These are phyloP conservation scores for Sebastes umbrosus DNA, from an alignment of 2,797 vertebrate genomes.

Conservation along the genomic window DNA sequence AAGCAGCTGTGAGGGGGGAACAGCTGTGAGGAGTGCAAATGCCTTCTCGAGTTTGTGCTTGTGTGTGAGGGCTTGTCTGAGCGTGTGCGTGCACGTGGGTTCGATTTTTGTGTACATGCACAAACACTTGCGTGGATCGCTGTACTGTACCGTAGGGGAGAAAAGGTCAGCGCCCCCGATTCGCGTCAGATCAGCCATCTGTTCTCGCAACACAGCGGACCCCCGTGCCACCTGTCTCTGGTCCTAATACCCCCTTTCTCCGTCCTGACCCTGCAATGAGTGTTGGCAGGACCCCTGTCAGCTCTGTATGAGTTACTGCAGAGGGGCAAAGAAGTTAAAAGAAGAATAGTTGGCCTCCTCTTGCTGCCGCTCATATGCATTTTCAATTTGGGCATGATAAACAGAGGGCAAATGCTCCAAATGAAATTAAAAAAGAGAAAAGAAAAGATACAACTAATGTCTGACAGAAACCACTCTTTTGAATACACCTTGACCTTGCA, in stretches of 20 bases:
- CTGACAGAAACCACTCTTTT: not conserved
- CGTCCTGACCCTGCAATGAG: conserved; percentile 49
- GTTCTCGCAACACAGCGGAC: conserved; percentile 42
- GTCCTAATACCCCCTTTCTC: conserved; percentile 56
- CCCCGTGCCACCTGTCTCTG: conserved; percentile 70
- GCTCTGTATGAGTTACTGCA: conserved; percentile 24
- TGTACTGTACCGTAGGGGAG: conserved; percentile 53
- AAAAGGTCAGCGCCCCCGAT: conserved; percentile 64
- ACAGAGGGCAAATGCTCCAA: not conserved
- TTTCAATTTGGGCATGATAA: not conserved
- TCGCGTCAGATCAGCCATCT: conserved; percentile 73
- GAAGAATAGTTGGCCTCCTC: not conserved
- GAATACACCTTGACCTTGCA: not conserved
- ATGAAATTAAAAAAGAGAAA: not conserved
- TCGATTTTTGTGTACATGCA: conserved; percentile 43
- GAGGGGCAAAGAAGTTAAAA: conserved; percentile 20
- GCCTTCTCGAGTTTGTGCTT: not conserved
- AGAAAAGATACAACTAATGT: not conserved
- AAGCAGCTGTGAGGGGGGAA: conserved; percentile 38
- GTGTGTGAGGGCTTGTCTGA: not conserved
- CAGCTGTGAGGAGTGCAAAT: conserved; percentile 35
- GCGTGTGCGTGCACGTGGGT: not conserved
- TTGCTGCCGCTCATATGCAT: not conserved
- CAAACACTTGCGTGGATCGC: conserved; percentile 34
- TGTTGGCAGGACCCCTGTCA: conserved; percentile 58